Conservation (phyloP, 2,113 vertebrate species). For the Menura novaehollandiae region DNA sequence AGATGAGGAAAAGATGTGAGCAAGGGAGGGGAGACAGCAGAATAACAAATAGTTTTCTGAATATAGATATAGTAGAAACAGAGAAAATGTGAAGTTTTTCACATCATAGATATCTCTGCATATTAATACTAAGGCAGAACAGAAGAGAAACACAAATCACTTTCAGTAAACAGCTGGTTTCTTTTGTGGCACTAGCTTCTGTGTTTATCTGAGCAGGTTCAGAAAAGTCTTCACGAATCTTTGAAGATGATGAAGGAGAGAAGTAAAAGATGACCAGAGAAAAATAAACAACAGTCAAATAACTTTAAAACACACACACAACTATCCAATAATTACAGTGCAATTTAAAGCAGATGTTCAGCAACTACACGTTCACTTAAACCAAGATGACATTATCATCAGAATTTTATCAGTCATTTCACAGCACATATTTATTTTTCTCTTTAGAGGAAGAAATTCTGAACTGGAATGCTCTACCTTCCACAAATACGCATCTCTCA, state of each 20-base stretch:
- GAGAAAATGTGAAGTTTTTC: background rate
- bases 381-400: background rate
- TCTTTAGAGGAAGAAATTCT: background rate
- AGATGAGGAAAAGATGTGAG: background rate
- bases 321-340: background rate
- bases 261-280: background rate
- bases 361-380: background rate
- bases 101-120: background rate
- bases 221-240: background rate
- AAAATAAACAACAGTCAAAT: background rate
- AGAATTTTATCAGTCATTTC: background rate
- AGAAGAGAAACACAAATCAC: background rate
- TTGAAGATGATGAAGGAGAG: background rate
- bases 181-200: background rate
- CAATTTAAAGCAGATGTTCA: background rate
- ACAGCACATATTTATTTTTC: background rate
- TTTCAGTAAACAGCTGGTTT: background rate
- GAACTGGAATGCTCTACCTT: background rate
- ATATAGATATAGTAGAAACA: background rate
- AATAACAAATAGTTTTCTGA: background rate
- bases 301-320: background rate
- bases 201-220: background rate
- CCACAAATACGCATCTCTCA: background rate
- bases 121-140: background rate
- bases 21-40: fast-evolving